Evolutionary conservation across 1,140 invertebrate genomes (phyloP).

Genomic region (Ladona fulva): DNA sequence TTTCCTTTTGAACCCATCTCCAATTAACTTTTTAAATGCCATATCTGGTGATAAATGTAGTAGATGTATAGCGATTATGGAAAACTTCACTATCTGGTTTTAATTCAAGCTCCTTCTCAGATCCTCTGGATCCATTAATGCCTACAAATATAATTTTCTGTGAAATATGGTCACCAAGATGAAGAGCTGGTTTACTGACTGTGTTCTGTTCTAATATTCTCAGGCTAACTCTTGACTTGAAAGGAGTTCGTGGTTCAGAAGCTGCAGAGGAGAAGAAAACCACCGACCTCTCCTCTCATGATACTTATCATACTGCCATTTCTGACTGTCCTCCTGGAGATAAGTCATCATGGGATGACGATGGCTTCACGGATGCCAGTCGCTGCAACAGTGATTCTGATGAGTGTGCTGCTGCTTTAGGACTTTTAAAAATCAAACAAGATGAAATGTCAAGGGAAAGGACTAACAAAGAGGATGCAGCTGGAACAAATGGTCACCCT

Average conservation of each 20-base stretch:
- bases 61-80: no score
- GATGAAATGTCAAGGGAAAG: neutral
- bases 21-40: no score
- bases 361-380: neutral
- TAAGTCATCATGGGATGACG: neutral
- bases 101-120: no score
- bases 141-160: no score
- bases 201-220: neutral
- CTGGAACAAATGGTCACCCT: neutral
- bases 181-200: no score
- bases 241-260: neutral
- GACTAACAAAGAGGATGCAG: neutral
- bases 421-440: neutral
- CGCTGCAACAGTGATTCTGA: neutral
- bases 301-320: slow-evolving; percentile 64
- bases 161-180: no score
- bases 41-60: no score
- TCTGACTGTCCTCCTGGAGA: slow-evolving; percentile 12
- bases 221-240: neutral
- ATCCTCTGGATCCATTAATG: no score
- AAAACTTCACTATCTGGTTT: no score
- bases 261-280: neutral
- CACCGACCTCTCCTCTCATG: slow-evolving; percentile 26
- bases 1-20: no score
- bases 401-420: neutral